Base-by-base conservation (phyloP, 2,113 vertebrate species). In the Clarias batrachus region DNA sequence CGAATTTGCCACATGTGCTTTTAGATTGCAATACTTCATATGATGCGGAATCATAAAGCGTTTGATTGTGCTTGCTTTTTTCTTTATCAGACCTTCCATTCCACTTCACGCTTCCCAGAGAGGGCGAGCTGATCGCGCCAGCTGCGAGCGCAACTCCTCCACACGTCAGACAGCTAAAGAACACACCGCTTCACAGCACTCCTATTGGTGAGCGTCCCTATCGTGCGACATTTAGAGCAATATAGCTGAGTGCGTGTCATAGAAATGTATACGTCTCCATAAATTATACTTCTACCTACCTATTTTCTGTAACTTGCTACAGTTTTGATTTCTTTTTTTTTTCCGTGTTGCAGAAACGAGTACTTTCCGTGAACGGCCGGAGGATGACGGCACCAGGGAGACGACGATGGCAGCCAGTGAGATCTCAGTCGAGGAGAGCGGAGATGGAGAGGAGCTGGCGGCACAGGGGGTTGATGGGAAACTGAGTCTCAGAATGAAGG, bases 151-250 rank as follows among this genome's bases (percentile, higher is more conserved):
- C 93, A 87, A 98, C 97, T 0, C 97, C 97, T 11, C 97, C 97
- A 83, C 94, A 96, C 30, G 93, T 95, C 91, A 95, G 90, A 81
- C 97, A 96, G 87, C 94, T 98, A 89, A 98, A 98, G 93, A 95
- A 96, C 93, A 96, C 96, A 10, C 96, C 96, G 65, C 96, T 97
- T 89, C 98, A 99, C 96, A 99, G 98, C 95, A 99, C 98, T 82
- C 98, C 98, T 73, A 99, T 99, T 81, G 97, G 98, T 99, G 91
- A 91, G 97, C 37, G 27, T 83, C 48, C 16, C n/a, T 77, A 48
- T 68, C 8, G 25, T 41, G 21, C 57, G 30, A 37, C 21, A 5
- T 68, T 82, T 33, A 37, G 33, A 37, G 33, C 27, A 21, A 33
- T 56, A 33, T 56, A 57, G 37, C 17, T 23, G 79, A 33, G 23